Percentiles rank a stretch among this genome's conserved stretches.
phyloP scores from a whole-genome alignment of 2,113 vertebrate species.

The Salvelinus alpinus region DNA sequence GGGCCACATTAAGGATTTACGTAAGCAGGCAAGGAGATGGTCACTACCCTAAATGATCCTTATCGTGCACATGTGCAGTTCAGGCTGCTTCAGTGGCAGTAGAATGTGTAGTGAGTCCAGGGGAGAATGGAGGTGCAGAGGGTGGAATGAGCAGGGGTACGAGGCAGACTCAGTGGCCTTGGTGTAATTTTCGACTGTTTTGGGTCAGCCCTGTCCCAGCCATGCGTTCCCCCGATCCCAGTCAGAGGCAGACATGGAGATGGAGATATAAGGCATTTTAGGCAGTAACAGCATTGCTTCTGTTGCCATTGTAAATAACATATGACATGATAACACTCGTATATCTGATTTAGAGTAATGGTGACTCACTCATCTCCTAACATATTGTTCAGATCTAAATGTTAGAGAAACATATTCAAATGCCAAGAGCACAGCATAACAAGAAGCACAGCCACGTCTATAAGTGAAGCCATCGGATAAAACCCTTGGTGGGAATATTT shows the following conservation, averaged over 20 bases:
- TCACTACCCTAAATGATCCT: conserved; percentile 56
- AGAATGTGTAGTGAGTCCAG: too few relatives aligned
- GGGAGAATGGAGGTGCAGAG: not conserved
- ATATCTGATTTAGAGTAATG: conserved; percentile 60
- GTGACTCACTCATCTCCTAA: conserved; percentile 57
- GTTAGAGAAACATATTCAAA: conserved; percentile 41
- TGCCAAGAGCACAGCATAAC: conserved; percentile 40
- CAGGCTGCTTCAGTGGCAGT: conserved; percentile 30
- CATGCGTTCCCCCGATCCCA: conserved; percentile 18
- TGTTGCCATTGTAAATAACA: conserved; percentile 65
- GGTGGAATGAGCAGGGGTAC: not conserved
- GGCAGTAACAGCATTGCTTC: conserved; percentile 38
- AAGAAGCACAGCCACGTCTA: too few relatives aligned
- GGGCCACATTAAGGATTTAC: conserved; percentile 43
- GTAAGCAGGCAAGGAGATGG: conserved; percentile 55
- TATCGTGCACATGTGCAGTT: conserved; percentile 58
- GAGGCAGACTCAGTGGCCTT: conserved; percentile 7
- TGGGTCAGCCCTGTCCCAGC: conserved; percentile 36
- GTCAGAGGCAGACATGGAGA: conserved; percentile 48
- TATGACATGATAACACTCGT: conserved; percentile 58
- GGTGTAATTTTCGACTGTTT: conserved; percentile 45
- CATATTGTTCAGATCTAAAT: conserved; percentile 58
- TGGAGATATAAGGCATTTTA: conserved; percentile 44
- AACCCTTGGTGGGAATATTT: conserved; percentile 38
- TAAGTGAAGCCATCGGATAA: conserved; percentile 29